Evolutionary conservation across 2,888 invertebrate species (phyloP).

Genomic region (Drosophila tripunctata): DNA sequence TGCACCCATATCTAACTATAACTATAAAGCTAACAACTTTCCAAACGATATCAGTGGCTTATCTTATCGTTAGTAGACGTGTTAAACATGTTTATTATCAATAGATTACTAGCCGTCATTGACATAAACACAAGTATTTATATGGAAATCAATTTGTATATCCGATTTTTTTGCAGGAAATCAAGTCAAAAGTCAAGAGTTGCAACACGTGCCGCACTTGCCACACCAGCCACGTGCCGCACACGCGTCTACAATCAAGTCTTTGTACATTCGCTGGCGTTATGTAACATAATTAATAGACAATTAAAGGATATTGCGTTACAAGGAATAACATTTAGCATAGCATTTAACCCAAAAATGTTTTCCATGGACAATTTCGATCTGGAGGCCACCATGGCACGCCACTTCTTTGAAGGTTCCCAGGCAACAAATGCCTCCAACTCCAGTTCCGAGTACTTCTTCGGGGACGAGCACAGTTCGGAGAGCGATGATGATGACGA

Average conservation of each 20-base stretch:
- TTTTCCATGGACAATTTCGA: slow-evolving; percentile 89
- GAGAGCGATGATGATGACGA: slow-evolving; percentile 85
- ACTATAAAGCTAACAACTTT: too few species aligned
- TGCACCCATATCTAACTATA: too few species aligned
- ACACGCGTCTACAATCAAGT: slow-evolving; percentile 63
- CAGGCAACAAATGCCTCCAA: slow-evolving; percentile 87
- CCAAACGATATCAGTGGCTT: slow-evolving; percentile 6
- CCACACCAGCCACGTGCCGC: slow-evolving; percentile 67
- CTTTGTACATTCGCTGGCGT: slow-evolving; percentile 20
- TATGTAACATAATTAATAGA: slow-evolving; percentile 57
- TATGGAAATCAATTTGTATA: slow-evolving; percentile 22
- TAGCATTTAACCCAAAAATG: slow-evolving; percentile 82
- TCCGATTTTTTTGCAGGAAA: slow-evolving; percentile 23
- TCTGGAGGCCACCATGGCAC: slow-evolving; percentile 87
- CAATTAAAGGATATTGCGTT: slow-evolving; percentile 31
- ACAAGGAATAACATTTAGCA: background rate
- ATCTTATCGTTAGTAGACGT: slow-evolving; percentile 59
- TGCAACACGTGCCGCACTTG: slow-evolving; percentile 63
- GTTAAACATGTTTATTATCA: slow-evolving; percentile 70
- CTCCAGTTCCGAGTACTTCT: slow-evolving; percentile 87
- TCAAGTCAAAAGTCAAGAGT: slow-evolving; percentile 50
- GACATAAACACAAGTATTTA: background rate
- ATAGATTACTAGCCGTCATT: slow-evolving; percentile 21
- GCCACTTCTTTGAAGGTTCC: slow-evolving; percentile 87
- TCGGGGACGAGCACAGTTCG: slow-evolving; percentile 85